Evolutionary conservation across 2,113 vertebrate species (phyloP).

Genomic region (Phaethornis superciliosus): DNA sequence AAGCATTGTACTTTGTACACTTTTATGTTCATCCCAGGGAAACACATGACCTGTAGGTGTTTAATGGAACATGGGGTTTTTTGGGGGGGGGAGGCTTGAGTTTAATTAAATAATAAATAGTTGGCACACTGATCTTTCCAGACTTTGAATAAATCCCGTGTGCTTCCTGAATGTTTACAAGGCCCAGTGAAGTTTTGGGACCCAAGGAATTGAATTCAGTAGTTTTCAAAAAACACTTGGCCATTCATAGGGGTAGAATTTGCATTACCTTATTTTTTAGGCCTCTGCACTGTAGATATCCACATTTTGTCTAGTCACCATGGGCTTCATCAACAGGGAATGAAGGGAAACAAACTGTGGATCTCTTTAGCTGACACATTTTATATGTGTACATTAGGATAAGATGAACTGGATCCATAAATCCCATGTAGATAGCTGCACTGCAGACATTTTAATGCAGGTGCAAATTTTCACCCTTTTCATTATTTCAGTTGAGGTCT

Average conservation of each 20-base stretch:
- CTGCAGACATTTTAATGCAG: neutral
- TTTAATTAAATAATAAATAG: neutral
- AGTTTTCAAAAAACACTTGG: neutral
- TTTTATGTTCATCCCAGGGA: neutral
- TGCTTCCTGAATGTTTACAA: neutral
- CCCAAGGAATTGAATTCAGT: neutral
- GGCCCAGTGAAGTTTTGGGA: neutral
- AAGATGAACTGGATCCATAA: conserved; percentile 9
- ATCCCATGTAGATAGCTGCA: neutral
- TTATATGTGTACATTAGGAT: neutral
- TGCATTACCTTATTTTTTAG: neutral
- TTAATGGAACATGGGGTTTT: neutral
- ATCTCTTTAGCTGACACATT: neutral
- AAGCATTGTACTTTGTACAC: neutral
- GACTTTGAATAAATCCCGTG: neutral
- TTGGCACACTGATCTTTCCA: neutral
- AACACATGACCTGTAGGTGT: neutral
- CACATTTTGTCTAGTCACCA: neutral
- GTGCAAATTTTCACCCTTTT: neutral
- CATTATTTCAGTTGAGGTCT: neutral
- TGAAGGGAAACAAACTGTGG: neutral
- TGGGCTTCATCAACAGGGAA: neutral
- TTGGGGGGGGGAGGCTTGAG: neutral
- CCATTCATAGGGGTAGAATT: neutral
- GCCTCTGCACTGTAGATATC: neutral